A percentile compares a stretch with the other conserved stretches of the same genome.
Conservation (phyloP, 2,797 vertebrate species). For the Liparis tanakae region DNA sequence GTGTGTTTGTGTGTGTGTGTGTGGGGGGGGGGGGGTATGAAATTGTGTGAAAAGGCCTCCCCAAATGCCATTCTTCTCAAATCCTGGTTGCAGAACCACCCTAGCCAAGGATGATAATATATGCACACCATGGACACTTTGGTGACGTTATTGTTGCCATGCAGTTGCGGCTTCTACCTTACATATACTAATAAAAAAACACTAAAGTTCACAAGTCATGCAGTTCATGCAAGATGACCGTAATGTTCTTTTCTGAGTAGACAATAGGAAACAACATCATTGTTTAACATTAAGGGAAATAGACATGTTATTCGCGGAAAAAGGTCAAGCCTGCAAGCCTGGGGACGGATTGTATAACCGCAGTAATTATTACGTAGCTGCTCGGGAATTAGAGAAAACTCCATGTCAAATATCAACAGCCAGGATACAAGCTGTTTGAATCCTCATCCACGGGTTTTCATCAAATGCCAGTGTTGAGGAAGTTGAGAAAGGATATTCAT, state of each 20-base stretch:
- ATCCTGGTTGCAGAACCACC: neutral
- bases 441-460: slow-evolving; percentile 27
- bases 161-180: neutral
- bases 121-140: neutral
- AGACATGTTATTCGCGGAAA: slow-evolving; percentile 66
- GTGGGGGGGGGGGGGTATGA: slow-evolving; percentile 26
- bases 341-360: slow-evolving; percentile 67
- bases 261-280: slow-evolving; percentile 63
- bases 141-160: neutral
- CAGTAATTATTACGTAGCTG: slow-evolving; percentile 74
- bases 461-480: slow-evolving; percentile 54
- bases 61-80: slow-evolving; percentile 23
- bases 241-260: slow-evolving; percentile 30
- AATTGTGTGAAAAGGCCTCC: slow-evolving; percentile 38
- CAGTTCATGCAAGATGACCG: slow-evolving; percentile 39
- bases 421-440: slow-evolving; percentile 33
- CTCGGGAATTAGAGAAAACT: slow-evolving; percentile 64
- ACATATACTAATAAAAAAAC: neutral
- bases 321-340: slow-evolving; percentile 70
- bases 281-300: slow-evolving; percentile 66
- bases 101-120: neutral
- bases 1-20: slow-evolving; percentile 21
- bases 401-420: slow-evolving; percentile 70
- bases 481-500: slow-evolving; percentile 22
- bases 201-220: slow-evolving; percentile 12